Conservation (phyloP, 2,797 vertebrate species). For the Myiotriccus ornatus region DNA sequence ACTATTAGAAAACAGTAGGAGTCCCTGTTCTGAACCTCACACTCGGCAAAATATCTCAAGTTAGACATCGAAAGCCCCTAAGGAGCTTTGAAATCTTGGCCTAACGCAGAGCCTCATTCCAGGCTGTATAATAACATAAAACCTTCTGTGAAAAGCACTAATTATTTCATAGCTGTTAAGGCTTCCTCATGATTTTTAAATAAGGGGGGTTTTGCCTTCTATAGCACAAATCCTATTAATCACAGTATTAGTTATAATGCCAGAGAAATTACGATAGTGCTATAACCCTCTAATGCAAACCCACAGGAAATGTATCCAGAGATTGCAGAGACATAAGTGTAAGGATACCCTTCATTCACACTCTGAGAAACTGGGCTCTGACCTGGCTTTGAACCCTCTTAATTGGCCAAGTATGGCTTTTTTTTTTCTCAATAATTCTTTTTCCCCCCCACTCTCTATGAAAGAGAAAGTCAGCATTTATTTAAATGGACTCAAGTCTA, state of each 20-base stretch:
- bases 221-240: conserved; percentile 56
- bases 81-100: conserved; percentile 53
- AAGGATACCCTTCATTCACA: conserved; percentile 20
- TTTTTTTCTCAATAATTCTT: neutral
- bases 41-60: neutral
- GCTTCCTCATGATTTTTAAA: conserved; percentile 64
- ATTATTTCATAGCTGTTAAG: conserved; percentile 61
- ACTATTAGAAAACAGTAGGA: conserved; percentile 34
- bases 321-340: neutral
- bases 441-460: neutral
- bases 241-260: conserved; percentile 37
- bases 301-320: conserved; percentile 22
- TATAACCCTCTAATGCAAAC: conserved; percentile 33
- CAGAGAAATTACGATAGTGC: neutral
- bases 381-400: conserved; percentile 21
- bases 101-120: conserved; percentile 25
- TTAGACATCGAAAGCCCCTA: conserved; percentile 1
- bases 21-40: neutral
- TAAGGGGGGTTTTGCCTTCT: neutral
- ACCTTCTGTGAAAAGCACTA: conserved; percentile 52
- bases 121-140: conserved; percentile 43
- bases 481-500: conserved; percentile 11
- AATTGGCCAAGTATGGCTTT: neutral
- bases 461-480: conserved; percentile 47
- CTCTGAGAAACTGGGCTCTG: neutral